A percentile compares a stretch with the other conserved stretches of the same genome.
These are phyloP conservation scores for Drosophila nigrodunni DNA, from an alignment of 1,140 invertebrate genomes.

Conservation along the genomic window DNA sequence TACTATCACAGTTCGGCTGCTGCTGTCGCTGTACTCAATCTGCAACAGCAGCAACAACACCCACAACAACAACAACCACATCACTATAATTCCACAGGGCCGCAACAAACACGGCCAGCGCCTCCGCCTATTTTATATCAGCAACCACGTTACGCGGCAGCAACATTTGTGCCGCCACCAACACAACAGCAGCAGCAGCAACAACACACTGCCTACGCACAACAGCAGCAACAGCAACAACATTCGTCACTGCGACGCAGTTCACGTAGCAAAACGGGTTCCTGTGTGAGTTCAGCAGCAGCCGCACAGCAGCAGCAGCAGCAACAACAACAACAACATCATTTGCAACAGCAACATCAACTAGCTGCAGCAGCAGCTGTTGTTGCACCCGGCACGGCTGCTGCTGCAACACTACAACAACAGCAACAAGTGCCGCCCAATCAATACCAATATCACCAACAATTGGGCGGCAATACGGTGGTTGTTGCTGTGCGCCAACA, in stretches of 20 bases:
- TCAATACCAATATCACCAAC: conserved; percentile 67
- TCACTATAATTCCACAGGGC: conserved; percentile 76
- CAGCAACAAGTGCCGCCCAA: conserved; percentile 61
- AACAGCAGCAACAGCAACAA: conserved; percentile 58
- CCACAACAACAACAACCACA: conserved; percentile 66
- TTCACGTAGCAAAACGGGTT: conserved; percentile 85
- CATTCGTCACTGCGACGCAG: conserved; percentile 81
- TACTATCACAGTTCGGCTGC: conserved; percentile 74
- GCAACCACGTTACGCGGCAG: conserved; percentile 65
- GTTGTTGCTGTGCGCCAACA: conserved; percentile 73
- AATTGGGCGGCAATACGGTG: conserved; percentile 72
- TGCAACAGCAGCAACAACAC: conserved; percentile 48
- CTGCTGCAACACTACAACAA: conserved; percentile 48
- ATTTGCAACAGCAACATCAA: conserved; percentile 60
- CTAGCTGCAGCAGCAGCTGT: conserved; percentile 48
- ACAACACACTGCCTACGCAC: conserved; percentile 29
- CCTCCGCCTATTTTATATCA: conserved; percentile 63
- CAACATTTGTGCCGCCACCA: conserved; percentile 71
- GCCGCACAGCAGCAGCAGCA: conserved; percentile 74
- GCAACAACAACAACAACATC: conserved; percentile 65
- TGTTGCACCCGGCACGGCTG: conserved; percentile 53
- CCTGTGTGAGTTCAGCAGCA: conserved; percentile 83
- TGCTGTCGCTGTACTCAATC: conserved; percentile 54
- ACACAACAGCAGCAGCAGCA: conserved; percentile 41
- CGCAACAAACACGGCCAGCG: conserved; percentile 56